A percentile compares a stretch with the other conserved stretches of the same genome.
phyloP scores from a whole-genome alignment of 2,888 invertebrate species.

The Drosophila mimetica region DNA sequence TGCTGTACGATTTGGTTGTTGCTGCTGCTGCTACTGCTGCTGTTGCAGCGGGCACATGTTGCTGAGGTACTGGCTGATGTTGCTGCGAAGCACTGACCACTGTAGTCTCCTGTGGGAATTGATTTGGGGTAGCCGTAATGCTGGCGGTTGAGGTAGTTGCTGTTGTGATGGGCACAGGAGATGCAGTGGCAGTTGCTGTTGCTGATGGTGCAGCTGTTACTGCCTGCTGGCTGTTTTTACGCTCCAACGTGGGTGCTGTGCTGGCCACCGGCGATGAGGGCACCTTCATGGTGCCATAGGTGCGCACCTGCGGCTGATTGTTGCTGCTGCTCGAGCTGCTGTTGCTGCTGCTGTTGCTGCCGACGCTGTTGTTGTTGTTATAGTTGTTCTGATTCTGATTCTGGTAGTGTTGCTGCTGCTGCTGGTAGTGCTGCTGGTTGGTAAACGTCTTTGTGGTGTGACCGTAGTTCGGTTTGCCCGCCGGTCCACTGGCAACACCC shows the following conservation, averaged over 20 bases:
- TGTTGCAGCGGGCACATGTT: conserved; percentile 25
- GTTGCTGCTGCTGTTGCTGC: conserved; percentile 69
- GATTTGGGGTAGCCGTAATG: conserved; percentile 84
- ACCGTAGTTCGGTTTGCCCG: conserved; percentile 48
- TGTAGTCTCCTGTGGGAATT: conserved; percentile 72
- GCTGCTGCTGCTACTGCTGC: conserved; percentile 33
- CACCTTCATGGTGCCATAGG: conserved; percentile 82
- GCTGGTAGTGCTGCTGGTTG: conserved; percentile 81
- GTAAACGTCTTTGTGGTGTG: conserved; percentile 78
- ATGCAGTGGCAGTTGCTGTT: conserved; percentile 25
- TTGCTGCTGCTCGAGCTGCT: conserved; percentile 47
- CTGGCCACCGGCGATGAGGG: conserved; percentile 85
- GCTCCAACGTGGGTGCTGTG: conserved; percentile 85
- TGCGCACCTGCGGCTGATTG: conserved; percentile 83
- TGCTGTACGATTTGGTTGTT: conserved; percentile 52
- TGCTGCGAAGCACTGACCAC: conserved; percentile 47
- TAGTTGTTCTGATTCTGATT: conserved; percentile 73
- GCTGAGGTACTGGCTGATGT: conserved; percentile 36
- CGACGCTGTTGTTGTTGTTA: conserved; percentile 39
- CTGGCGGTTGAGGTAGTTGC: conserved; percentile 85
- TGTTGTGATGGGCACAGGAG: conserved; percentile 80
- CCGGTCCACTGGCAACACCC: conserved; percentile 11
- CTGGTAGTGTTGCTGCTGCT: conserved; percentile 80
- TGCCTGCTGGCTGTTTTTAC: conserved; percentile 82
- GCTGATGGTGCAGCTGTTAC: conserved; percentile 52